A percentile compares a stretch with the other conserved stretches of the same genome.
Conservation (phyloP, 2,888 invertebrate species). For the Protophormia terraenovae region DNA sequence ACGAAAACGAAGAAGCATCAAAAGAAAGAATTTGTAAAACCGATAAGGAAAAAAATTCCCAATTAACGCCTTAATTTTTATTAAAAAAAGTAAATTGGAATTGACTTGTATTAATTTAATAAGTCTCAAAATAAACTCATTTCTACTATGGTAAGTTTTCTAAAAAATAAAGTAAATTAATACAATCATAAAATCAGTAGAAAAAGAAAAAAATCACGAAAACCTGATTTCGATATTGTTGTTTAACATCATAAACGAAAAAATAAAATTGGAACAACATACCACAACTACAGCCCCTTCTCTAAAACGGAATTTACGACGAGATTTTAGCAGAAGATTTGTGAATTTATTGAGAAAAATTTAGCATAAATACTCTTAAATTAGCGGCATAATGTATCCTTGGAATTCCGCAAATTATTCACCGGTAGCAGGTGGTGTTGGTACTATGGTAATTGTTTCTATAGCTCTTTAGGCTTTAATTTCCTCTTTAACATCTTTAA, state of each 20-base stretch:
- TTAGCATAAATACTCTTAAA: background rate
- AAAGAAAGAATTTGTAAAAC: conserved; percentile 39
- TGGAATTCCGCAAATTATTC: conserved; percentile 80
- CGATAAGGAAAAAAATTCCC: conserved; percentile 53
- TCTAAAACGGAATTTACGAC: background rate
- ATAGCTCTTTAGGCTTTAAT: background rate
- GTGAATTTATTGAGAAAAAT: background rate
- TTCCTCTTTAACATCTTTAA: conserved; percentile 12
- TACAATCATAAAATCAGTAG: background rate
- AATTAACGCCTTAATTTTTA: conserved; percentile 63
- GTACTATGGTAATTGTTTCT: conserved; percentile 70
- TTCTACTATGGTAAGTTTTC: conserved; percentile 58
- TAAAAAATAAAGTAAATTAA: background rate
- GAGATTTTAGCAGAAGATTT: background rate
- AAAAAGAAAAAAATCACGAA: conserved; percentile 3
- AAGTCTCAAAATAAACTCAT: conserved; percentile 1
- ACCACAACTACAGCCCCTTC: background rate
- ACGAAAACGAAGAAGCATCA: conserved; percentile 2
- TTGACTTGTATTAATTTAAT: conserved; percentile 16
- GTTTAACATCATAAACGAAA: conserved; percentile 17
- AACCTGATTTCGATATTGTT: conserved; percentile 13
- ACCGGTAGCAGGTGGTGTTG: conserved; percentile 71
- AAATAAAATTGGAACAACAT: conserved; percentile 5
- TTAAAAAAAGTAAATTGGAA: conserved; percentile 38
- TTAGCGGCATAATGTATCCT: conserved; percentile 76